A percentile compares a stretch with the other conserved stretches of the same genome.
phyloP scores from a whole-genome alignment of 2,113 vertebrate genomes.

The Vombatus ursinus region DNA sequence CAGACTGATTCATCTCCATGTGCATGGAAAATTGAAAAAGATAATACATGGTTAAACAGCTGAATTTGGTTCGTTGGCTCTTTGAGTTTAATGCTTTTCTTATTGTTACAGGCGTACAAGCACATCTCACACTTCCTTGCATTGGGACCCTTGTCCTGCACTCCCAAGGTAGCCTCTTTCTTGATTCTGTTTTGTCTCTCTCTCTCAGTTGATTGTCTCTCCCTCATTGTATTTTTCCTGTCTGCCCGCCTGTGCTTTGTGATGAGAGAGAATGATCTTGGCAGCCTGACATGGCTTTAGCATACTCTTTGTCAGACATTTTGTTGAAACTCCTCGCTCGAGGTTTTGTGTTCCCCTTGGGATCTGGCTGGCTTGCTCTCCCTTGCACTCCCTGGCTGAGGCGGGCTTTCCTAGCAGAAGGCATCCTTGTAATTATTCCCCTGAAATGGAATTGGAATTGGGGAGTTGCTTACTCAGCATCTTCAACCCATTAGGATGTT shows the following conservation, averaged over 20 bases:
- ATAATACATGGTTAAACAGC: neutral
- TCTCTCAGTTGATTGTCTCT: neutral
- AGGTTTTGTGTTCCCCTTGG: neutral
- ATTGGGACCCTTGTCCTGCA: neutral
- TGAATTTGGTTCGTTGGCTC: neutral
- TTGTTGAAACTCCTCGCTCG: slow-evolving; percentile 11
- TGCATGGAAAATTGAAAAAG: neutral
- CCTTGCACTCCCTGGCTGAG: neutral
- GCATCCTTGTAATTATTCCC: neutral
- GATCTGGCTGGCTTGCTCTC: slow-evolving; percentile 1
- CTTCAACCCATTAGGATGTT: slow-evolving; percentile 3
- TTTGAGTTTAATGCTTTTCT: neutral
- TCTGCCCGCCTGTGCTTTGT: neutral
- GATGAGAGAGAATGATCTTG: neutral
- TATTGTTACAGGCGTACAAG: neutral
- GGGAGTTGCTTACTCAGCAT: slow-evolving; percentile 9
- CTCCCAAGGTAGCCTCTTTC: neutral
- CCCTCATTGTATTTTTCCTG: neutral
- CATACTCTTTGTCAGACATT: slow-evolving; percentile 11
- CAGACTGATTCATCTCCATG: neutral
- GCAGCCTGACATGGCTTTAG: fast-evolving
- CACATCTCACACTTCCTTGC: neutral
- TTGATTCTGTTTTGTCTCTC: neutral
- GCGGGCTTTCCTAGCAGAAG: neutral
- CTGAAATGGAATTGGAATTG: neutral